A percentile compares a stretch with the other conserved stretches of the same genome.
These are phyloP conservation scores for Potamarius usumacintae DNA, from an alignment of 2,113 vertebrate genomes.

Conservation along the genomic window DNA sequence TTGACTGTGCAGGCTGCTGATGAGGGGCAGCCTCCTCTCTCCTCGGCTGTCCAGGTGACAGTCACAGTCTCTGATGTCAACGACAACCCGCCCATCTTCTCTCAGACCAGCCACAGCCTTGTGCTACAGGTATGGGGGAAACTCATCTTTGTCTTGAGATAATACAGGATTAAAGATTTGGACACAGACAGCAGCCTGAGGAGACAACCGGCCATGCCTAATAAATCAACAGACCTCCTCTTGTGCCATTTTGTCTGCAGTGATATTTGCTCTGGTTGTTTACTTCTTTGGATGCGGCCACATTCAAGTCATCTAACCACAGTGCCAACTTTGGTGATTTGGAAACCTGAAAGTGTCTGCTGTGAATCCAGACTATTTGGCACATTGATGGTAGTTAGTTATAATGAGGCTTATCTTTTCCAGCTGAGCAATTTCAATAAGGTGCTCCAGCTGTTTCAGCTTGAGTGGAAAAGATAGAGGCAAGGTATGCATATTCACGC, in stretches of 20 bases:
- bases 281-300: slow-evolving; percentile 8
- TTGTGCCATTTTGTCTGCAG: not conserved
- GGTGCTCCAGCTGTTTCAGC: slow-evolving; percentile 23
- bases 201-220: slow-evolving; percentile 10
- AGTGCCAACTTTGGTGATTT: slow-evolving; percentile 35
- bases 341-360: slow-evolving; percentile 40
- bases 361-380: slow-evolving; percentile 26
- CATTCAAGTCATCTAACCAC: slow-evolving; percentile 46
- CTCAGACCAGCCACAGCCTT: slow-evolving; percentile 86
- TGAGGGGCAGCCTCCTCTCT: slow-evolving; percentile 81
- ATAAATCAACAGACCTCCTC: slow-evolving; percentile 29
- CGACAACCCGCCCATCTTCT: slow-evolving; percentile 91
- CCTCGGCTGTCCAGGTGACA: slow-evolving; percentile 72
- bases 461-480: slow-evolving; percentile 24
- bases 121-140: slow-evolving; percentile 80
- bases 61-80: slow-evolving; percentile 86
- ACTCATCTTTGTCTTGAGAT: not conserved
- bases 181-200: slow-evolving; percentile 19
- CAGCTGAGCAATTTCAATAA: slow-evolving; percentile 45
- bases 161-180: slow-evolving; percentile 8
- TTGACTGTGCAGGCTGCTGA: slow-evolving; percentile 87
- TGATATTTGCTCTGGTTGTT: slow-evolving; percentile 36
- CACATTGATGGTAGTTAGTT: slow-evolving; percentile 38
- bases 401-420: slow-evolving; percentile 42
- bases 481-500: not conserved